Evolutionary conservation across 1,140 invertebrate genomes (phyloP).

Genomic region (Neodiprion fabricii): DNA sequence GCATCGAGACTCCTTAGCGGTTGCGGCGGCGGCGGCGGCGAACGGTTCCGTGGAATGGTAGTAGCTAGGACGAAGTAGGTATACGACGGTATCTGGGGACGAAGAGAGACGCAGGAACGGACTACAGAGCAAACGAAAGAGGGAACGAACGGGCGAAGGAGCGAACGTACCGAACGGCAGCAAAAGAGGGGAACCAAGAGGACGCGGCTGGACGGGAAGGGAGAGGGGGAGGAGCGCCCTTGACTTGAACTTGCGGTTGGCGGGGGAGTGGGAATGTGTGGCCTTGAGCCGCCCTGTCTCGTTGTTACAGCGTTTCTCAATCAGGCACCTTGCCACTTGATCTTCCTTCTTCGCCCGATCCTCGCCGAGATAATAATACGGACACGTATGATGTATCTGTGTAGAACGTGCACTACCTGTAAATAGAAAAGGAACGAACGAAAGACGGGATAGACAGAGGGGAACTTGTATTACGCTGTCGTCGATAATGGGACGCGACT

Average conservation of each 20-base stretch:
- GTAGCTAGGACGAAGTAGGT: constrained; percentile 17
- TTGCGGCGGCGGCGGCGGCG: constrained; percentile 12
- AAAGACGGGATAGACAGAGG: neutral
- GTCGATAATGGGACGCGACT: constrained; percentile 27
- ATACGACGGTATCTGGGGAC: constrained; percentile 18
- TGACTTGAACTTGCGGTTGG: constrained; percentile 49
- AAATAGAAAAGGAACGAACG: neutral
- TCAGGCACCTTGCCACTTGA: constrained; percentile 16
- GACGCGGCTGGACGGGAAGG: constrained; percentile 30
- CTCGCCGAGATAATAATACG: neutral
- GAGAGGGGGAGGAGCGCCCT: constrained; percentile 50
- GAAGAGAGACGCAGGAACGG: constrained; percentile 12
- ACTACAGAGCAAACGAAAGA: constrained; percentile 8
- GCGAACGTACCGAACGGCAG: constrained; percentile 28
- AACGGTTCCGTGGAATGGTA: constrained; percentile 15
- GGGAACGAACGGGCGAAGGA: constrained; percentile 15
- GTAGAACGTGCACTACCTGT: neutral
- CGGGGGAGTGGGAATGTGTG: constrained; percentile 52
- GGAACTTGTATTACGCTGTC: constrained; percentile 15
- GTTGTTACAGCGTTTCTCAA: constrained; percentile 53
- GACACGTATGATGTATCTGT: neutral
- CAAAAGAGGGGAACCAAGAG: constrained; percentile 34
- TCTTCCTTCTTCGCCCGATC: neutral
- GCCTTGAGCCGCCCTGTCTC: constrained; percentile 56
- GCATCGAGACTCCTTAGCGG: neutral